A percentile compares a stretch with the other conserved stretches of the same genome.
phyloP scores from a whole-genome alignment of 2,113 vertebrate genomes.

The Natator depressus region DNA sequence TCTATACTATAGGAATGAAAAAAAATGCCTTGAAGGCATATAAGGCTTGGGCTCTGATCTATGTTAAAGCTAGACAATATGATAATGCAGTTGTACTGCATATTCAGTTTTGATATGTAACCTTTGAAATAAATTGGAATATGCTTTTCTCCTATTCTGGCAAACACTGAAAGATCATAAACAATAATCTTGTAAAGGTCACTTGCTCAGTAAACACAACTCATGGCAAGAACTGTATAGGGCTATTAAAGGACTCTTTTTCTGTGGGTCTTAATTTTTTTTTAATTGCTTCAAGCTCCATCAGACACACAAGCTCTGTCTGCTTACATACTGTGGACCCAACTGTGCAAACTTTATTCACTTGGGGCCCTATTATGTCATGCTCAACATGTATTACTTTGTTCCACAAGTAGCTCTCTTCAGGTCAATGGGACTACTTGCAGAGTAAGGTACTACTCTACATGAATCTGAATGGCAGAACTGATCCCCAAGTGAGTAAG shows the following conservation, averaged over 20 bases:
- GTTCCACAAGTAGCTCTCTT: background rate
- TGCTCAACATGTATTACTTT: background rate
- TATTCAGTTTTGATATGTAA: slow-evolving; percentile 83
- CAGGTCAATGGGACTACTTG: background rate
- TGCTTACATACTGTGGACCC: background rate
- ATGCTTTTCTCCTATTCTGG: slow-evolving; percentile 73
- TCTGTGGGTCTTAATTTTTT: slow-evolving; percentile 51
- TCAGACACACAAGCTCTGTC: background rate
- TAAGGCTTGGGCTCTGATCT: slow-evolving; percentile 38
- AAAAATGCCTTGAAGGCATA: slow-evolving; percentile 48
- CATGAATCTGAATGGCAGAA: background rate
- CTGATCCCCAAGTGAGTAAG: background rate
- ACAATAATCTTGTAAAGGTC: slow-evolving; percentile 84
- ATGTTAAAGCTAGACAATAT: slow-evolving; percentile 68
- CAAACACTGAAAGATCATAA: slow-evolving; percentile 75
- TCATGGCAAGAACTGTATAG: slow-evolving; percentile 52
- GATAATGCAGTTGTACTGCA: slow-evolving; percentile 77
- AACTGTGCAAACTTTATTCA: background rate
- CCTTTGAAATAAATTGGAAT: slow-evolving; percentile 89
- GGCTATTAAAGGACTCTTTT: slow-evolving; percentile 48
- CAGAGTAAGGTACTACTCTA: background rate
- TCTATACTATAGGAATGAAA: slow-evolving; percentile 29
- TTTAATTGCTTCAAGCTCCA: slow-evolving; percentile 27
- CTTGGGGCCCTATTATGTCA: background rate
- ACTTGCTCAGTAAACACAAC: slow-evolving; percentile 68